These are phyloP conservation scores for Drosophila nikananu DNA, from an alignment of 1,140 invertebrate species.

Conservation along the genomic window DNA sequence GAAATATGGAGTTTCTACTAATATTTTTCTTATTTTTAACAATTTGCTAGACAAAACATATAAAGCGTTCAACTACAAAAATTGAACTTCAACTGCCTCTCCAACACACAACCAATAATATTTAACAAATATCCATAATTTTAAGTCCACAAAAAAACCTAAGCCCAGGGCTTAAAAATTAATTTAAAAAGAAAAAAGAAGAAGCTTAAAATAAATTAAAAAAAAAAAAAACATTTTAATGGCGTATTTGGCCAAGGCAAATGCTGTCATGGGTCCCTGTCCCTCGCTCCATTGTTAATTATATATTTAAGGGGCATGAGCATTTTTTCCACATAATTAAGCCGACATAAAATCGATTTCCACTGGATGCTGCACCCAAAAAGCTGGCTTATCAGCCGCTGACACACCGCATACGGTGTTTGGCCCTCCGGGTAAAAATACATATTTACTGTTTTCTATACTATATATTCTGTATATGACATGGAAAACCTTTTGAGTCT, in stretches of 20 bases:
- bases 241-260: slow-evolving; percentile 8
- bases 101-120: neutral
- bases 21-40: too few species aligned
- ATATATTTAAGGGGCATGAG: slow-evolving; percentile 4
- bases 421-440: neutral
- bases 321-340: slow-evolving; percentile 39
- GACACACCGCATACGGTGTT: slow-evolving; percentile 8
- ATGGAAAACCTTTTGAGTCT: slow-evolving; percentile 47
- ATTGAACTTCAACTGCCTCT: neutral
- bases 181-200: too few species aligned
- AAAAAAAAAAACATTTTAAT: neutral
- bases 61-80: neutral
- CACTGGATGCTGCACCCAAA: slow-evolving; percentile 32
- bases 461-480: neutral
- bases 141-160: neutral
- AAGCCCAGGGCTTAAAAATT: neutral
- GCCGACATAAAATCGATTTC: slow-evolving; percentile 40
- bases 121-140: neutral
- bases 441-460: neutral
- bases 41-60: too few species aligned
- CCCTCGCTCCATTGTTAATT: slow-evolving; percentile 21
- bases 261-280: neutral
- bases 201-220: too few species aligned
- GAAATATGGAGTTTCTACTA: too few species aligned
- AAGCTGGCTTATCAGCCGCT: slow-evolving; percentile 19